These are phyloP conservation scores for Anisognathus igniventris DNA, from an alignment of 2,797 vertebrate species.

Conservation along the genomic window DNA sequence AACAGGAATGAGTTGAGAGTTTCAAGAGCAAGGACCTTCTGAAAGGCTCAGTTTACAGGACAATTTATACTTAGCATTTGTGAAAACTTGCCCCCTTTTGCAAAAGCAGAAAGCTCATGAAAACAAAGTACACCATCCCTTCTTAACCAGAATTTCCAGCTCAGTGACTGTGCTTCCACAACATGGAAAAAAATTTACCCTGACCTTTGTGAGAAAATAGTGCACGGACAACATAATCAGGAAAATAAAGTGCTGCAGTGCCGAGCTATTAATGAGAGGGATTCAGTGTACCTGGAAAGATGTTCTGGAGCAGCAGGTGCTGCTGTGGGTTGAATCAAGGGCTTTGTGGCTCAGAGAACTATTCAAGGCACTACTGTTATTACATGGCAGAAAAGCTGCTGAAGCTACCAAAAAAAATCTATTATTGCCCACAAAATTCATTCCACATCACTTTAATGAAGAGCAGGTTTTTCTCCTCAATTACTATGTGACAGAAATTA, in stretches of 20 bases:
- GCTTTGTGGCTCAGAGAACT: not conserved
- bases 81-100: not conserved
- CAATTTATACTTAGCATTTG: not conserved
- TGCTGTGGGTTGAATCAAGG: not conserved
- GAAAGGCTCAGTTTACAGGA: not conserved
- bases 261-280: not conserved
- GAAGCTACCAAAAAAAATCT: not conserved
- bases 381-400: not conserved
- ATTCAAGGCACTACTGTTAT: not conserved
- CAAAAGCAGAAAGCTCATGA: not conserved
- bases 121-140: not conserved
- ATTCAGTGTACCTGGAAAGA: not conserved
- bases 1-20: not conserved
- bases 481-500: not conserved
- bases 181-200: not conserved
- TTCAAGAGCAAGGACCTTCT: not conserved
- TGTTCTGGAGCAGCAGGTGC: not conserved
- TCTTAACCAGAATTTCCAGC: not conserved
- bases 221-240: not conserved
- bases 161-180: not conserved
- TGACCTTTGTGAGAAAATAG: not conserved
- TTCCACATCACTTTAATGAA: slow-evolving; percentile 25
- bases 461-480: not conserved
- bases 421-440: not conserved
- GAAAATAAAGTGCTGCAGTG: not conserved